Percentiles rank a stretch among this genome's conserved stretches.
phyloP scores from a whole-genome alignment of 2,888 invertebrate genomes.

The Agriopis aurantiaria region DNA sequence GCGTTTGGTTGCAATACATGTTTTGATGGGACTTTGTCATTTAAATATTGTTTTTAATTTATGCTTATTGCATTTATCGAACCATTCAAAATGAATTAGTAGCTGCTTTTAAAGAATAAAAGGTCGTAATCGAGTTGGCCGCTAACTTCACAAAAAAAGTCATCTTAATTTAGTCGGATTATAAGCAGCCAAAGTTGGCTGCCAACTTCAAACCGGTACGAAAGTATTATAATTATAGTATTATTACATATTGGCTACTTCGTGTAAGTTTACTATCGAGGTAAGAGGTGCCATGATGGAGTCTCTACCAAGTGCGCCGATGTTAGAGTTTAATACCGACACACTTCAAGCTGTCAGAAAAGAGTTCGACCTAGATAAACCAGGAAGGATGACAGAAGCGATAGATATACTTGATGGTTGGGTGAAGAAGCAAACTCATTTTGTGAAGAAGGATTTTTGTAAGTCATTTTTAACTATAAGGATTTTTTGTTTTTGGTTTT shows the following conservation, averaged over 20 bases:
- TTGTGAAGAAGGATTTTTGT: slow-evolving; percentile 63
- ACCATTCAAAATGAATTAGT: too few species aligned
- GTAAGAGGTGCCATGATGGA: slow-evolving; percentile 47
- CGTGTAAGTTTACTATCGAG: not conserved
- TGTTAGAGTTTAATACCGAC: slow-evolving; percentile 50
- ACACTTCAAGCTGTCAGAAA: slow-evolving; percentile 56
- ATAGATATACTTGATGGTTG: slow-evolving; percentile 62
- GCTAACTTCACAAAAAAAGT: too few species aligned
- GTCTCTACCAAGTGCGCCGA: slow-evolving; percentile 37
- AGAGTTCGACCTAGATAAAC: slow-evolving; percentile 52
- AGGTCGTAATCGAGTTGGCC: too few species aligned
- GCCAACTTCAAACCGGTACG: too few species aligned
- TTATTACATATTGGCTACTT: not conserved
- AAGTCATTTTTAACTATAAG: slow-evolving; percentile 38
- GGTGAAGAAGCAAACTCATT: slow-evolving; percentile 63
- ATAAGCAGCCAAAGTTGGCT: too few species aligned
- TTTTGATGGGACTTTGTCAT: too few species aligned
- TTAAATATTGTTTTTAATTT: too few species aligned
- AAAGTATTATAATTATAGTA: not conserved
- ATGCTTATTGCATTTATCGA: too few species aligned
- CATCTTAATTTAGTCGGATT: too few species aligned
- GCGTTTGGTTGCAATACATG: too few species aligned
- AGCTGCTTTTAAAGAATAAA: too few species aligned
- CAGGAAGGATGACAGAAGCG: slow-evolving; percentile 55
- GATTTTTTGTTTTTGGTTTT: too few species aligned